Percentiles rank a stretch among this genome's conserved stretches.
phyloP scores from a whole-genome alignment of 2,113 vertebrate species.

The Hassar affinis region DNA sequence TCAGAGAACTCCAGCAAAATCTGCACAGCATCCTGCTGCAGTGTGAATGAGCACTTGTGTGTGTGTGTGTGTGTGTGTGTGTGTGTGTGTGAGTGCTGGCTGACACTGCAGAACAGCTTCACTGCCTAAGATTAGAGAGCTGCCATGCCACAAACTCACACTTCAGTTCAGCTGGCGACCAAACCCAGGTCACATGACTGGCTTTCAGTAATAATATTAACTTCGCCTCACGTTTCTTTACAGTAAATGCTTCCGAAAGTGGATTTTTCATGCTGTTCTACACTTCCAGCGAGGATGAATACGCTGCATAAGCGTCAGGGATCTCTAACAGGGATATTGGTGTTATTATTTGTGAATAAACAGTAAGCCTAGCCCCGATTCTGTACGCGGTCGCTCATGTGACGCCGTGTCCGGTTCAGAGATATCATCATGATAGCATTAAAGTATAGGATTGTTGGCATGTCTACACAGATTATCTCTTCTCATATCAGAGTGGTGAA shows the following conservation, averaged over 20 bases:
- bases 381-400: too few species aligned
- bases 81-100: conserved; percentile 44
- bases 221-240: background rate
- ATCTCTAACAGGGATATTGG: too few species aligned
- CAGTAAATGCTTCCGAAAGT: background rate
- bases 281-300: background rate
- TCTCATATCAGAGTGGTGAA: too few species aligned
- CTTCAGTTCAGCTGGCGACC: too few species aligned
- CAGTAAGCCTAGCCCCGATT: too few species aligned
- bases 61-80: conserved; percentile 38
- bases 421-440: too few species aligned
- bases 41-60: conserved; percentile 6
- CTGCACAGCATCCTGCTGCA: conserved; percentile 9
- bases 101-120: conserved; percentile 28
- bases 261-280: background rate
- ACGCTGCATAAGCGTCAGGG: background rate
- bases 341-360: too few species aligned
- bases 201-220: background rate
- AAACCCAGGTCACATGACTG: background rate
- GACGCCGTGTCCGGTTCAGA: too few species aligned
- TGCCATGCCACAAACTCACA: background rate
- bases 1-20: background rate
- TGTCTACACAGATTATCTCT: too few species aligned
- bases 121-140: conserved; percentile 1
- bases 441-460: too few species aligned